A percentile compares a stretch with the other conserved stretches of the same genome.
phyloP scores from a whole-genome alignment of 1,140 invertebrate genomes.

The Drosophila orena region DNA sequence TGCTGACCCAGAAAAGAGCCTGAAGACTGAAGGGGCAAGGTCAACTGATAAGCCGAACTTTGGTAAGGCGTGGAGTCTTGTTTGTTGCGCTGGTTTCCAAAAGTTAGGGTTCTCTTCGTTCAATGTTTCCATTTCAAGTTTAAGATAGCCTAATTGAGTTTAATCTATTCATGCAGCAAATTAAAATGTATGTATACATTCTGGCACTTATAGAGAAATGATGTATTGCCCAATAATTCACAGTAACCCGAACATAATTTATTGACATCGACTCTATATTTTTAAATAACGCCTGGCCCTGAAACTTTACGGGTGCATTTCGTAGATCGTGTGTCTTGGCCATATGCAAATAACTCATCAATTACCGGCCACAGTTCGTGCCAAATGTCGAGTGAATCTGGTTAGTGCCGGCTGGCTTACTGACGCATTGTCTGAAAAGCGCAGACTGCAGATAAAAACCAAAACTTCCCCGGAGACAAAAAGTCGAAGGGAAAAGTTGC shows the following conservation, averaged over 20 bases:
- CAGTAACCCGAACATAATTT: background rate
- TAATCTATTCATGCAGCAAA: too few relatives aligned
- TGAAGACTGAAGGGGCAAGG: constrained; percentile 10
- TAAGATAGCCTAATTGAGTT: too few relatives aligned
- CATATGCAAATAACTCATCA: constrained; percentile 29
- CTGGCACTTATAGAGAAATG: too few relatives aligned
- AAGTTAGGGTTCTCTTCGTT: too few relatives aligned
- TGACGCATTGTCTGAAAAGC: constrained; percentile 63
- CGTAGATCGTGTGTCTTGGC: constrained; percentile 25
- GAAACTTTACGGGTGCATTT: constrained; percentile 2
- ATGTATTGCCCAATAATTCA: background rate
- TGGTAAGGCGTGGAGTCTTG: background rate
- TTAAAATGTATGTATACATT: too few relatives aligned
- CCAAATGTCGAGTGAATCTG: constrained; percentile 44
- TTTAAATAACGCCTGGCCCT: constrained; percentile 32
- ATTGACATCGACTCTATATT: background rate
- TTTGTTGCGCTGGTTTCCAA: background rate
- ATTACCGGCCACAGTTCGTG: constrained; percentile 47
- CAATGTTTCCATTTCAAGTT: too few relatives aligned
- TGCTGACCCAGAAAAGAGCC: constrained; percentile 28
- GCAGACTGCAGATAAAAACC: constrained; percentile 38
- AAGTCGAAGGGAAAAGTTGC: constrained; percentile 14
- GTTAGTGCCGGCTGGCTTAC: constrained; percentile 45
- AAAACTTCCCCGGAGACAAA: constrained; percentile 31
- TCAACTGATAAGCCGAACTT: constrained; percentile 44